These are phyloP conservation scores for Rhinatrema bivittatum DNA, from an alignment of 2,797 vertebrate species.

Conservation along the genomic window DNA sequence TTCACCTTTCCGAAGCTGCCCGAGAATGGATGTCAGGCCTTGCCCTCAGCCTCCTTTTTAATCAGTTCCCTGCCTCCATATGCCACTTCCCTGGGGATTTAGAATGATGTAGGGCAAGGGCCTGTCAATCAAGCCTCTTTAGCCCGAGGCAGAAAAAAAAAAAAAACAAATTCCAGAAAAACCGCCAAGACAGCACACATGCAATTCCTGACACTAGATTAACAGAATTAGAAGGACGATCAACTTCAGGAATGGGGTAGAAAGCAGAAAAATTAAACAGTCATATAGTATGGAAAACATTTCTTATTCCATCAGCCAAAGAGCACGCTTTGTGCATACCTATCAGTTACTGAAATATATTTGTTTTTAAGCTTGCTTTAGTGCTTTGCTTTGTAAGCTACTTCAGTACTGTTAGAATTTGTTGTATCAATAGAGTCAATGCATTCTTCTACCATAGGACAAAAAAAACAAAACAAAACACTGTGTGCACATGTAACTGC, in stretches of 20 bases:
- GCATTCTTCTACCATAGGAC: too few relatives aligned
- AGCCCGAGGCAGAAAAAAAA: conserved; percentile 6
- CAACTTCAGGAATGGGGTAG: not conserved
- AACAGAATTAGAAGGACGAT: conserved; percentile 14
- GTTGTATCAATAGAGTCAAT: too few relatives aligned
- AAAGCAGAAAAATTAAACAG: not conserved
- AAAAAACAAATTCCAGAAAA: conserved; percentile 11
- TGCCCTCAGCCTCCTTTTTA: conserved; percentile 10
- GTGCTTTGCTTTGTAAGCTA: too few relatives aligned
- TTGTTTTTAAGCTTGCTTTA: too few relatives aligned
- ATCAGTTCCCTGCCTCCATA: conserved; percentile 25
- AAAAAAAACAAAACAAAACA: too few relatives aligned
- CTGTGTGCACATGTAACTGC: too few relatives aligned
- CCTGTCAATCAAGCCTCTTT: conserved; percentile 10
- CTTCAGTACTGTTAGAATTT: too few relatives aligned
- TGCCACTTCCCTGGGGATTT: conserved; percentile 15
- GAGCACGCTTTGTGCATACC: too few relatives aligned
- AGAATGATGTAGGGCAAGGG: conserved; percentile 10
- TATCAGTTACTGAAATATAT: too few relatives aligned
- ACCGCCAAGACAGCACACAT: conserved; percentile 5
- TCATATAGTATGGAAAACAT: too few relatives aligned
- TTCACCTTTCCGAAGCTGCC: conserved; percentile 20
- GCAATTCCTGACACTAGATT: conserved; percentile 1
- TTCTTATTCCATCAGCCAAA: too few relatives aligned
- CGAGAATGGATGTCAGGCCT: conserved; percentile 16